phyloP scores from a whole-genome alignment of 2,113 vertebrate genomes.

The Petrocephalus microphthalmus region DNA sequence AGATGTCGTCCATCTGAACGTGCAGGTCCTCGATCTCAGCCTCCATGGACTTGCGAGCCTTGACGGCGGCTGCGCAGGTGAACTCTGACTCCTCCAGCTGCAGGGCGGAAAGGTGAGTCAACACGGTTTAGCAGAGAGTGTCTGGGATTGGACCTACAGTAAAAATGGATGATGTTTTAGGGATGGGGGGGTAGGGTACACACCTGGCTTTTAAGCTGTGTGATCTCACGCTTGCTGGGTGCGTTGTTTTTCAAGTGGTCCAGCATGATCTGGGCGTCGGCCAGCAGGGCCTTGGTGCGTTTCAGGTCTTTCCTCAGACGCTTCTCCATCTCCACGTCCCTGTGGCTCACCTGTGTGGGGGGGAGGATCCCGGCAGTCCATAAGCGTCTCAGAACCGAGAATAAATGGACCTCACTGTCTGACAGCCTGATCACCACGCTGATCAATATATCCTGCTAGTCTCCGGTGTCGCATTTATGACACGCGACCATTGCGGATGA shows the following conservation, averaged over 20 bases:
- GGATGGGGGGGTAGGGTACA: neutral
- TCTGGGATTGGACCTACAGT: neutral
- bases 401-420: neutral
- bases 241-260: conserved; percentile 96
- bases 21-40: conserved; percentile 95
- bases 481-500: neutral
- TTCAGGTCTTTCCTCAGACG: conserved; percentile 89
- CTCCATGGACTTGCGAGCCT: conserved; percentile 93
- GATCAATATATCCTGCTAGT: neutral
- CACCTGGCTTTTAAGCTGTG: conserved; percentile 95
- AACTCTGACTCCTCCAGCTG: conserved; percentile 97
- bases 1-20: conserved; percentile 90
- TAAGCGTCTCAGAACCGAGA: neutral
- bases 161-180: neutral
- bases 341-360: conserved; percentile 68
- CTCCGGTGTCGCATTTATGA: neutral
- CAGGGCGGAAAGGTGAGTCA: neutral
- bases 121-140: neutral
- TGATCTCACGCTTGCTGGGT: conserved; percentile 92
- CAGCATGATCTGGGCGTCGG: conserved; percentile 93
- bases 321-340: conserved; percentile 85
- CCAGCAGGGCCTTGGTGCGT: conserved; percentile 88
- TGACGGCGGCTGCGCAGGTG: conserved; percentile 85
- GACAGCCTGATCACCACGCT: neutral
- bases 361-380: neutral